A percentile compares a stretch with the other conserved stretches of the same genome.
Conservation (phyloP, 1,140 invertebrate genomes). For the Bombus huntii region DNA sequence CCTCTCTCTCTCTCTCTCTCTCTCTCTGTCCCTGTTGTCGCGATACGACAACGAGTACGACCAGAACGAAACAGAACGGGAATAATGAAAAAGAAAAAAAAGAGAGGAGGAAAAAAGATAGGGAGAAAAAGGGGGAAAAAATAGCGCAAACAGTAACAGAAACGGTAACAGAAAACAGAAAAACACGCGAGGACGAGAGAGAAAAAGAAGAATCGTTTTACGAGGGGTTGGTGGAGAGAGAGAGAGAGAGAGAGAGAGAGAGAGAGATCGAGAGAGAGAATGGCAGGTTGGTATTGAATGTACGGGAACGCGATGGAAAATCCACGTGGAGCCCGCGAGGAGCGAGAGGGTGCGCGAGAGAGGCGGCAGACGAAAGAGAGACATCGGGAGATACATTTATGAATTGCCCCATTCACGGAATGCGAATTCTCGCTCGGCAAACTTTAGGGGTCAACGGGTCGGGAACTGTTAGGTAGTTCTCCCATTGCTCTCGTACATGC, state of each 20-base stretch:
- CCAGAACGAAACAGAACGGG: not conserved
- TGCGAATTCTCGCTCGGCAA: conserved; percentile 68
- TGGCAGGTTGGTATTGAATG: not conserved
- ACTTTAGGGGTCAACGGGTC: conserved; percentile 68
- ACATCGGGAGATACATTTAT: conserved; percentile 67
- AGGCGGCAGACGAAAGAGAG: conserved; percentile 50
- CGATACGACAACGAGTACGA: not conserved
- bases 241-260: not conserved
- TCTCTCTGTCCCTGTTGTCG: not conserved
- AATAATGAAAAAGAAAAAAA: not conserved
- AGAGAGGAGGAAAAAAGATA: too few species aligned
- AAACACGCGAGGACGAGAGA: not conserved
- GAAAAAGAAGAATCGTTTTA: conserved; percentile 31
- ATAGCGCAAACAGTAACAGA: not conserved
- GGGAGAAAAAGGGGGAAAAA: not conserved
- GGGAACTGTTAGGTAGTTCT: conserved; percentile 63
- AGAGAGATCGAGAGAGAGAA: not conserved
- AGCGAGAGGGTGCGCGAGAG: not conserved
- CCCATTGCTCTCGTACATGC: conserved; percentile 49
- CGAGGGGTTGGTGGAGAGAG: not conserved
- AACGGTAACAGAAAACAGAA: not conserved
- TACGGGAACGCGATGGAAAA: conserved; percentile 23
- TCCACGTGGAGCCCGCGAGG: conserved; percentile 31
- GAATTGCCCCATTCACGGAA: conserved; percentile 68
- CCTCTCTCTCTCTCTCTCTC: not conserved